These are phyloP conservation scores for Cosmia pyralina DNA, from an alignment of 2,888 invertebrate species.

Conservation along the genomic window DNA sequence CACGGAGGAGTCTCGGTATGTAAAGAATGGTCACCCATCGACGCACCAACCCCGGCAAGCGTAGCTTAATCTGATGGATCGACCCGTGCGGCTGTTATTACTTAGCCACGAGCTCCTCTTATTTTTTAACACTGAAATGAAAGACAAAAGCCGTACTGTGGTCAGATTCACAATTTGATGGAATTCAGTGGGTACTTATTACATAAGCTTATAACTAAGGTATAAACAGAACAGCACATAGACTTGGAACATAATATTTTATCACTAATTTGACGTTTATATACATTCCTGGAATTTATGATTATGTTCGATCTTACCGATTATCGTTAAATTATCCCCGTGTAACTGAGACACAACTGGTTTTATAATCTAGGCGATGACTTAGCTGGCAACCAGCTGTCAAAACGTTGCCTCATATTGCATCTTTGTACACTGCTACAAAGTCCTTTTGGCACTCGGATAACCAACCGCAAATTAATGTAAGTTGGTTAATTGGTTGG, in stretches of 20 bases:
- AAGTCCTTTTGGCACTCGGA: too few relatives aligned
- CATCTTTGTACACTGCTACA: too few relatives aligned
- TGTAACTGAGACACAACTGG: slow-evolving; percentile 26
- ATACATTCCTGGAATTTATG: slow-evolving; percentile 23
- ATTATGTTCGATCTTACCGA: slow-evolving; percentile 40
- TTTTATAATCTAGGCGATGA: slow-evolving; percentile 34
- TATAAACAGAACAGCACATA: background rate
- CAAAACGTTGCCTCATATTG: background rate
- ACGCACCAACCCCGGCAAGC: too few relatives aligned
- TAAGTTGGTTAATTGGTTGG: too few relatives aligned
- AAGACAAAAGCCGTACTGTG: background rate
- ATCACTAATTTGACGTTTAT: slow-evolving; percentile 36
- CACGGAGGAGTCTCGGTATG: too few relatives aligned
- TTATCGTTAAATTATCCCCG: slow-evolving; percentile 41
- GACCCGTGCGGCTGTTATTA: too few relatives aligned
- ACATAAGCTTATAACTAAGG: background rate
- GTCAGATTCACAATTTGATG: background rate
- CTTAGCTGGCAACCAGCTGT: slow-evolving; percentile 31
- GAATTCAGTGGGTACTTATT: background rate
- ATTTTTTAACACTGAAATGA: background rate
- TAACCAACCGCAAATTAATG: too few relatives aligned
- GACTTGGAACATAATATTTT: slow-evolving; percentile 34
- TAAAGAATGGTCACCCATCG: too few relatives aligned
- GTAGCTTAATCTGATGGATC: too few relatives aligned
- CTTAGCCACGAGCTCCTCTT: too few relatives aligned